Conservation (phyloP, 2,888 invertebrate genomes). For the Nezara viridula region DNA sequence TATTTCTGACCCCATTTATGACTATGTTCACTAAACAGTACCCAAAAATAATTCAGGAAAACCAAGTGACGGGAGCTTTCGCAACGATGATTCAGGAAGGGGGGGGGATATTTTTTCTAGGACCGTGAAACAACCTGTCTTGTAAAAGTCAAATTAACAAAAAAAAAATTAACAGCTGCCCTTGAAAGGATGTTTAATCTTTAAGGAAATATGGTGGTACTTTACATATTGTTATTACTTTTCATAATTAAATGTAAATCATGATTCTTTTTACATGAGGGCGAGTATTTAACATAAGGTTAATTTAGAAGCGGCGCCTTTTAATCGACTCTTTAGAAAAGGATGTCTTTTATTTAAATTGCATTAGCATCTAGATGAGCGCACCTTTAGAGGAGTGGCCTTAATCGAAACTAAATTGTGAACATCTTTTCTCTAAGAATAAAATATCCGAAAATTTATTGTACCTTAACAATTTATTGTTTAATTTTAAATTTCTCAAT, state of each 20-base stretch:
- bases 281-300: background rate
- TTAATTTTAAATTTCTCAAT: no score
- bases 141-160: no score
- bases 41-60: no score
- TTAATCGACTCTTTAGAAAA: background rate
- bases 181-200: background rate
- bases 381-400: background rate
- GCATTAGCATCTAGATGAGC: slow-evolving; percentile 9
- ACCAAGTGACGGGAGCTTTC: no score
- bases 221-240: background rate
- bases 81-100: no score
- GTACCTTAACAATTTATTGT: background rate
- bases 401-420: background rate
- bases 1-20: no score
- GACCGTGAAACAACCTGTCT: no score
- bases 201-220: background rate
- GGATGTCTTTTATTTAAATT: background rate
- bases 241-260: background rate
- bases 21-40: no score
- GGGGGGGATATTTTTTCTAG: no score
- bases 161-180: no score
- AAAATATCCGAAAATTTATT: background rate
- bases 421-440: background rate
- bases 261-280: background rate
- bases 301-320: background rate